Conservation (phyloP, 2,113 vertebrate genomes). For the Ranitomeya imitator region DNA sequence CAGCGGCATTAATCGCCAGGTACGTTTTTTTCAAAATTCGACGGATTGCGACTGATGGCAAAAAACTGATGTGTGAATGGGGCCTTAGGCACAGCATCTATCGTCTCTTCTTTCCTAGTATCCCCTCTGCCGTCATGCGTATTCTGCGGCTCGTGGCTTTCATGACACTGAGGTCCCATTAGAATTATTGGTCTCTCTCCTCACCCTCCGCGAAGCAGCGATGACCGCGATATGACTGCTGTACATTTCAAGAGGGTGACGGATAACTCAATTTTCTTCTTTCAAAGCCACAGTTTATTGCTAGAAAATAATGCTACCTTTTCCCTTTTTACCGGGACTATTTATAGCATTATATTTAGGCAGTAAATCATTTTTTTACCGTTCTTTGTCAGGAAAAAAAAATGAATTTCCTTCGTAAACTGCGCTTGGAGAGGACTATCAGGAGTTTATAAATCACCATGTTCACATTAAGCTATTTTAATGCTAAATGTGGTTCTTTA, state of each 20-base stretch:
- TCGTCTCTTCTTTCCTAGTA: background rate
- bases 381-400: conserved; percentile 23
- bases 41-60: too few relatives aligned
- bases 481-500: background rate
- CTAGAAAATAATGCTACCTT: conserved; percentile 31
- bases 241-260: conserved; percentile 35
- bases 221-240: background rate
- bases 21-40: too few relatives aligned
- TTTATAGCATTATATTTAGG: conserved; percentile 42
- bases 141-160: background rate
- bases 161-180: background rate
- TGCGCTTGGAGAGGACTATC: background rate
- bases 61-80: too few relatives aligned
- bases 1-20: too few relatives aligned
- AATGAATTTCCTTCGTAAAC: conserved; percentile 7
- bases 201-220: background rate
- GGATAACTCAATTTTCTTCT: conserved; percentile 53
- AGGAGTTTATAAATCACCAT: conserved; percentile 1
- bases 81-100: background rate
- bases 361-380: conserved; percentile 54
- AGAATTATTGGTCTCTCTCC: conserved; percentile 24
- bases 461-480: background rate
- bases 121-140: background rate
- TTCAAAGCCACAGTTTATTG: conserved; percentile 32
- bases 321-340: background rate